Evolutionary conservation across 2,113 vertebrate genomes (phyloP), one percentile per base, ranked within the genome.

Genomic region (Setophaga petechia): DNA sequence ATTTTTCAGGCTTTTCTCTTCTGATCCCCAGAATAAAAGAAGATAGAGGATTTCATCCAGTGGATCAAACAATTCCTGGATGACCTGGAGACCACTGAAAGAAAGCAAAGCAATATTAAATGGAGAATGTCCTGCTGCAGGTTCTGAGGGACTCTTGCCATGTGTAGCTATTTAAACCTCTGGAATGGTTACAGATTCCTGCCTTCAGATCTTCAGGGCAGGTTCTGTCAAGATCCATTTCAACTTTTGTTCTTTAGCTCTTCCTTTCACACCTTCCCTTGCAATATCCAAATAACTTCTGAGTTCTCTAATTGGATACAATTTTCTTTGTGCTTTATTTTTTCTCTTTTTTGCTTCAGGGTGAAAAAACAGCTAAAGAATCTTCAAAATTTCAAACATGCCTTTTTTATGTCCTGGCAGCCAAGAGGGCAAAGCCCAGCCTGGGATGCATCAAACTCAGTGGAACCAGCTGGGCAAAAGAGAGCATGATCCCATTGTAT

Each of bases 391-490:
- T 93, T 74, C 57, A 37, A 44, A 17, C 4, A 11, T 2, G 5
- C 4, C 73, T 80, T 7, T 35, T 47, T 84, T 58, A 15, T 47
- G 30, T n/a, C 25, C 49, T 52, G 49, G 55, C 5, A 62, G 47
- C 10, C 47, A 31, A 74, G 17, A 93, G 10, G 30, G 16, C 21
- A 57, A 83, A 51, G 20, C 20, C 15, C 37, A 62, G 28, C 9
- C 15, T 30, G 8, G 43, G 25, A 4, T 52, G 8, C 11, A 47
- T 6, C 43, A 52, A 52, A 68, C 43, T 46, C 18, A 28, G 30
- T 1, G 6, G 8, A 63, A 33, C 5, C 12, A 33, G 5, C 1
- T 2, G 3, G 13, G 21, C 25, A 46, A 41, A 69, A 65, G 3
- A 41, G 22, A 14, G 2, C 30, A 30, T 52, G 31, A 33, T 69